A percentile compares a stretch with the other conserved stretches of the same genome.
phyloP scores from a whole-genome alignment of 2,113 vertebrate species.

The Paramisgurnus dabryanus region DNA sequence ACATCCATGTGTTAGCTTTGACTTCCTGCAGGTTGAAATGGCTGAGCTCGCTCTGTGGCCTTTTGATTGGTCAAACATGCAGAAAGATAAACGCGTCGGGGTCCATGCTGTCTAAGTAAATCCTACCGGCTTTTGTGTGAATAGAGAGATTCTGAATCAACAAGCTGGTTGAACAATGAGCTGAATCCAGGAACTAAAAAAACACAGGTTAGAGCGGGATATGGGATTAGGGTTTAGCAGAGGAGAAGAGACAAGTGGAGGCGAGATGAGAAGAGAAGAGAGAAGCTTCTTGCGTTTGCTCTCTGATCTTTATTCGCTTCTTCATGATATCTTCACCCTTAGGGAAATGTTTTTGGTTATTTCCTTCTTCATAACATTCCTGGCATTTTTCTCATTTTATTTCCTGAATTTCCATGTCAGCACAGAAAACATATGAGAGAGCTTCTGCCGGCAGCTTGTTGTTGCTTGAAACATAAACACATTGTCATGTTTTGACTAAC shows the following conservation, averaged over 20 bases:
- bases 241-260: constrained; percentile 16
- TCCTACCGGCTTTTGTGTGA: constrained; percentile 36
- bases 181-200: constrained; percentile 42
- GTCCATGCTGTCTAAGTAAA: constrained; percentile 34
- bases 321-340: constrained; percentile 5
- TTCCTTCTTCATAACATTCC: constrained; percentile 51
- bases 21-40: constrained; percentile 47
- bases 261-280: not conserved
- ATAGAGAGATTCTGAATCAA: constrained; percentile 39
- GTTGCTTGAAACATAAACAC: not conserved
- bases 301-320: not conserved
- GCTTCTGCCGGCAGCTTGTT: not conserved
- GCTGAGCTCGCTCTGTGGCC: constrained; percentile 30
- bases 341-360: constrained; percentile 3
- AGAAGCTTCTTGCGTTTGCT: not conserved
- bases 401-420: constrained; percentile 24
- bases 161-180: constrained; percentile 37
- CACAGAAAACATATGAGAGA: not conserved
- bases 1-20: constrained; percentile 2
- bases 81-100: constrained; percentile 48
- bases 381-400: constrained; percentile 37
- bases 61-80: constrained; percentile 50
- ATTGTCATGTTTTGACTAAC: constrained; percentile 26
- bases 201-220: constrained; percentile 36
- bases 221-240: constrained; percentile 23